Evolutionary conservation across 2,113 vertebrate species (phyloP), one percentile per base, ranked within the genome.

Genomic region (Cariama cristata): DNA sequence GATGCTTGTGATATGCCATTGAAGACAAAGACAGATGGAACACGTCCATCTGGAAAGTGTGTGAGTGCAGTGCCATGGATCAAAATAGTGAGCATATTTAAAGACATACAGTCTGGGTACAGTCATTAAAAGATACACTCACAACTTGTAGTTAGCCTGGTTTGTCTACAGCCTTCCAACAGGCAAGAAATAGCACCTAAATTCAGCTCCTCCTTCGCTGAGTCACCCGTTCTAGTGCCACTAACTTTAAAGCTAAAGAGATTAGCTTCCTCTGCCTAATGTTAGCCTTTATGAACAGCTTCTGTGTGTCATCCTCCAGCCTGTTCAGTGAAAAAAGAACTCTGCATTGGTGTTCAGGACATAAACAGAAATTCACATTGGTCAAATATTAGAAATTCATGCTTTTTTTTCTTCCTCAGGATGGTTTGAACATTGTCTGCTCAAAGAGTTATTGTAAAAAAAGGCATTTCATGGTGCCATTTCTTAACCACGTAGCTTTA

Each of bases 61-160:
- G 23, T 66, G 59, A 79, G 33, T 12, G 42, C 64, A 71, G 27
- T 53, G 53, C 20, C 62, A 86, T 7, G 20, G 50, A 77, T 77
- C 28, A 76, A 94, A 92, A 94, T 16, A 93, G 40, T 40, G 63
- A 96, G 86, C 59, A 52, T 67, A 96, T 86, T 92, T 92, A 91
- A 86, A 95, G 55, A 86, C 60, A 80, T 38, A 80, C 2, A 3
- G 72, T 73, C 84, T 84, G 80, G 50, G 22, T 40, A 68, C 1
- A 19, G 79, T 87, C 90, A 93, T 77, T 89, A 71, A 77, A 80
- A 83, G 42, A 77, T 50, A 63, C 11, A 26, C 22, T 73, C n/a
- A 13, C 32, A 86, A 89, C 63, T 89, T 90, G 38, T 7, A 88
- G 67, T 42, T 67, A 74, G 56, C 21, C 42, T 44, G 63, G 26